Evolutionary conservation across 2,888 invertebrate species (phyloP).

Genomic region (Brassicogethes aeneus): DNA sequence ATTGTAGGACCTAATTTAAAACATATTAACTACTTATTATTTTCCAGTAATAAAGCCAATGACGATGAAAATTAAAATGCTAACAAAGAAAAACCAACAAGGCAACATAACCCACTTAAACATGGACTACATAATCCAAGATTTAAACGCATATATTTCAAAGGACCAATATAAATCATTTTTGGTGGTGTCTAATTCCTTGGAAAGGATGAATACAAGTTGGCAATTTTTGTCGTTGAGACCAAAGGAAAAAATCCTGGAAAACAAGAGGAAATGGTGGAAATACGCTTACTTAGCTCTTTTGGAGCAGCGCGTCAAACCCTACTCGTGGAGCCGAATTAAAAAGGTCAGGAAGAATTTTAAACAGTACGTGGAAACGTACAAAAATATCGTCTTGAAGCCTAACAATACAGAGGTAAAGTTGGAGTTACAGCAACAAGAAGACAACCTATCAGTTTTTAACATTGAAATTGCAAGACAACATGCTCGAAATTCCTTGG

Average conservation of each 20-base stretch:
- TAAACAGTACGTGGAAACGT: conserved; percentile 58
- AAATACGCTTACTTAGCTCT: conserved; percentile 62
- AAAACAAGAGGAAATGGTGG: conserved; percentile 64
- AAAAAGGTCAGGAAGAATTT: conserved; percentile 60
- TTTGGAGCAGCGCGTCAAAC: conserved; percentile 60
- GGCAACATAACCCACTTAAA: conserved; percentile 51
- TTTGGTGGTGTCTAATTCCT: conserved; percentile 47
- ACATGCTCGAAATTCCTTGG: conserved; percentile 72
- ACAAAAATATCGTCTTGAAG: conserved; percentile 59
- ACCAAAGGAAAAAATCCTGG: conserved; percentile 39
- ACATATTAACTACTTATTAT: too few relatives aligned
- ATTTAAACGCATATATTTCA: conserved; percentile 65
- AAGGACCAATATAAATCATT: conserved; percentile 62
- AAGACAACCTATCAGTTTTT: conserved; percentile 63
- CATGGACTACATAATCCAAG: conserved; percentile 63
- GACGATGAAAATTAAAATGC: conserved; percentile 67
- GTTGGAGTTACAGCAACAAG: conserved; percentile 63
- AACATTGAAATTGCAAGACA: conserved; percentile 72
- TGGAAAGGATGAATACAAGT: conserved; percentile 57
- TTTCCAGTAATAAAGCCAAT: conserved; percentile 74
- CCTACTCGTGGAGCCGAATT: conserved; percentile 66
- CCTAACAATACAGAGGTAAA: conserved; percentile 67
- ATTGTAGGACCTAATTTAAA: conserved; percentile 2
- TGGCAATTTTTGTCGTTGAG: conserved; percentile 44
- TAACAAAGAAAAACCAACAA: conserved; percentile 47